Conservation (phyloP, 2,113 vertebrate genomes). For the Phalacrocorax aristotelis region DNA sequence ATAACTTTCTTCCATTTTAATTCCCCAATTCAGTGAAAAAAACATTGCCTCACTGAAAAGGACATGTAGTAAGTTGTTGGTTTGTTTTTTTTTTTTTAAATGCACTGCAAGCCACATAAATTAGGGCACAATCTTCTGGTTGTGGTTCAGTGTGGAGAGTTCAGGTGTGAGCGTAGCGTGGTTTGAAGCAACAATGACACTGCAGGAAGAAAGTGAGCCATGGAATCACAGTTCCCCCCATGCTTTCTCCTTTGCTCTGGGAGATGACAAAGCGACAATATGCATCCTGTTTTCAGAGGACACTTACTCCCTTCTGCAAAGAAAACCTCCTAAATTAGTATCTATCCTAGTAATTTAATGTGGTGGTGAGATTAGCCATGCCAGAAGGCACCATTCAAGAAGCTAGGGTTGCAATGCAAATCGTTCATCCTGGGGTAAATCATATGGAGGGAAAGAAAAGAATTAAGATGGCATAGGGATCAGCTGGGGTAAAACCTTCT, state of each 20-base stretch:
- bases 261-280: background rate
- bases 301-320: background rate
- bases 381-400: background rate
- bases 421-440: background rate
- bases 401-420: background rate
- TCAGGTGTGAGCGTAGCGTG: background rate
- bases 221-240: background rate
- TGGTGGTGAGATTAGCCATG: background rate
- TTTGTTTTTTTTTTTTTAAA: background rate
- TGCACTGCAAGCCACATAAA: background rate
- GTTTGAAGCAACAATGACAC: background rate
- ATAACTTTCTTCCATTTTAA: background rate
- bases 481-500: background rate
- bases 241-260: background rate
- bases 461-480: background rate
- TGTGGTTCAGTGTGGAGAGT: background rate
- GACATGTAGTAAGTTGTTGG: fast-evolving
- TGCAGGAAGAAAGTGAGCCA: background rate
- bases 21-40: background rate
- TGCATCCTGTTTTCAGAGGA: background rate
- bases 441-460: background rate
- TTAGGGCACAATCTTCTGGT: background rate
- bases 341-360: background rate
- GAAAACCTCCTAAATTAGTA: background rate
- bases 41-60: background rate